These are phyloP conservation scores for Indicator maculatus DNA, from an alignment of 2,113 vertebrate species.

Conservation along the genomic window DNA sequence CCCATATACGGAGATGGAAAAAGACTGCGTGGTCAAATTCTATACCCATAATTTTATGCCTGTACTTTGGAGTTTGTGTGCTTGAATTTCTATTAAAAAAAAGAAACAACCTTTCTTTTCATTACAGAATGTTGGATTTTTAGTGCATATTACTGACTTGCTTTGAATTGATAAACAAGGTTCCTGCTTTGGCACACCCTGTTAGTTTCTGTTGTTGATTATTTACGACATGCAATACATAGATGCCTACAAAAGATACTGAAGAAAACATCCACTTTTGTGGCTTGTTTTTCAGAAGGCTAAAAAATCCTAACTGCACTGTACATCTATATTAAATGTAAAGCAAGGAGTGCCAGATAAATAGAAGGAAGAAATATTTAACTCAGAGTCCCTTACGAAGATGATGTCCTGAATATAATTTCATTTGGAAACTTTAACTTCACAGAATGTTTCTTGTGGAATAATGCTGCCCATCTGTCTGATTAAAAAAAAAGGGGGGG, in stretches of 20 bases:
- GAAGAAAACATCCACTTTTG: neutral
- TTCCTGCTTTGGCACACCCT: neutral
- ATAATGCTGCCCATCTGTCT: neutral
- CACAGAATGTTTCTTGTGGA: neutral
- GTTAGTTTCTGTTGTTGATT: neutral
- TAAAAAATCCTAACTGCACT: neutral
- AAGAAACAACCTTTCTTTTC: too few relatives aligned
- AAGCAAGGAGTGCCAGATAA: neutral
- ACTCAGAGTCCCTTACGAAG: neutral
- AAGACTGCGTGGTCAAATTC: neutral
- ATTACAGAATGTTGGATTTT: neutral
- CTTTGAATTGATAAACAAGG: neutral
- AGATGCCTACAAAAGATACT: neutral
- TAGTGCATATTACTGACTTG: neutral
- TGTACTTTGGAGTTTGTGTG: too few relatives aligned
- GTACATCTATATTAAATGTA: neutral
- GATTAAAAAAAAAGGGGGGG: neutral
- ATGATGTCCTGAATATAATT: neutral
- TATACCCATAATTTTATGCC: too few relatives aligned
- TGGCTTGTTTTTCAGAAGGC: neutral
- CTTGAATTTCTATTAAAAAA: too few relatives aligned
- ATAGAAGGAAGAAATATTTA: neutral
- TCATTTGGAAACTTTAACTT: neutral
- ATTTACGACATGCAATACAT: neutral
- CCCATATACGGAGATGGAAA: neutral